Evolutionary conservation across 2,113 vertebrate species (phyloP).

Genomic region (Columba livia): DNA sequence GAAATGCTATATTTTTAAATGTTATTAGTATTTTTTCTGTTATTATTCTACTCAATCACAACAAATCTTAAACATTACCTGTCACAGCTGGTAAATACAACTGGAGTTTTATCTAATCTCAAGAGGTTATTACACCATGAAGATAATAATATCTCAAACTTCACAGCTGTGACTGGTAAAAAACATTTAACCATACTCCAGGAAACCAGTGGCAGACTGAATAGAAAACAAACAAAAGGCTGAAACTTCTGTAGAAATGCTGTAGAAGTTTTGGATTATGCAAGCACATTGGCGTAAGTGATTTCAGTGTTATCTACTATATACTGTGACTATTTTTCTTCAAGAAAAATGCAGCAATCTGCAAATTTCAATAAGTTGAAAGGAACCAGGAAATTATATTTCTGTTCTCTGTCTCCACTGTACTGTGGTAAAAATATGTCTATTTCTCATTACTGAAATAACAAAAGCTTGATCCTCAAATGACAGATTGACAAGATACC

Average conservation of each 20-base stretch:
- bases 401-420: neutral
- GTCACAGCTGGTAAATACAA: neutral
- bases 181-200: neutral
- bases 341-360: neutral
- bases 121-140: neutral
- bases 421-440: neutral
- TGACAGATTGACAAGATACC: neutral
- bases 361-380: neutral
- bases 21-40: neutral
- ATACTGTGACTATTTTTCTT: neutral
- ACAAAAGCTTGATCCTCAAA: neutral
- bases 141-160: neutral
- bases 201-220: neutral
- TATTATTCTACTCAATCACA: neutral
- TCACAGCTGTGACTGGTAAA: neutral
- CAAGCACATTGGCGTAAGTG: fast-evolving
- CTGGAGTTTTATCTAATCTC: neutral
- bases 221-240: neutral
- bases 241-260: neutral
- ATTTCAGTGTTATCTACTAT: neutral
- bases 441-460: neutral
- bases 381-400: neutral
- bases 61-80: neutral
- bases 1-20: neutral
- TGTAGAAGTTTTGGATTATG: neutral